Evolutionary conservation across 2,888 invertebrate genomes (phyloP).

Genomic region (Melieria picta): DNA sequence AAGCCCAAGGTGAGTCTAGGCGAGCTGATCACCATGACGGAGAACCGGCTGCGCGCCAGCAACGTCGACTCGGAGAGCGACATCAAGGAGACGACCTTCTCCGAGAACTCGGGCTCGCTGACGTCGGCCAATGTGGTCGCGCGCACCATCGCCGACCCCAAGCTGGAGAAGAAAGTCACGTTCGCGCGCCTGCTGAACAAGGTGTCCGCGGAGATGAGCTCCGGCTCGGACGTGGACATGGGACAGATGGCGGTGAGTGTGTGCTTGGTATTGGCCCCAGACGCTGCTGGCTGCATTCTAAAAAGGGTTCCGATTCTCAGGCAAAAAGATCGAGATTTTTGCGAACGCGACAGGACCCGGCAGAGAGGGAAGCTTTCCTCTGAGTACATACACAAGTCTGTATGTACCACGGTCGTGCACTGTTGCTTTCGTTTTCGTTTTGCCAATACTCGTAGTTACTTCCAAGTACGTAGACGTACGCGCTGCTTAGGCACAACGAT

Average conservation of each 20-base stretch:
- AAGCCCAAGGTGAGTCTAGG: slow-evolving; percentile 71
- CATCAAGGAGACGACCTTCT: slow-evolving; percentile 73
- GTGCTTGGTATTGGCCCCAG: neutral
- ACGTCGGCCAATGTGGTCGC: slow-evolving; percentile 68
- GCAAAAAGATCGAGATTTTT: slow-evolving; percentile 43
- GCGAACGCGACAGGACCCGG: slow-evolving; percentile 35
- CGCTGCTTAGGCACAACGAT: too few relatives aligned
- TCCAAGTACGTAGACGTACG: too few relatives aligned
- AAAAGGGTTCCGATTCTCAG: slow-evolving; percentile 45
- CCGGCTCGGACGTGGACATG: slow-evolving; percentile 76
- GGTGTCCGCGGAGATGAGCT: slow-evolving; percentile 82
- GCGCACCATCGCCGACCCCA: slow-evolving; percentile 71
- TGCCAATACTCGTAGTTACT: too few relatives aligned
- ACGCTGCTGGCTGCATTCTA: neutral
- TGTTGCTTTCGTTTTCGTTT: too few relatives aligned
- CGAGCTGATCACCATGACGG: slow-evolving; percentile 79
- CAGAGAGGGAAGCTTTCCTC: slow-evolving; percentile 45
- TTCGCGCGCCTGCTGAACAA: slow-evolving; percentile 79
- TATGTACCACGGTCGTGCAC: too few relatives aligned
- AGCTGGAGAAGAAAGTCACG: slow-evolving; percentile 81
- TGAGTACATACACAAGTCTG: slow-evolving; percentile 18
- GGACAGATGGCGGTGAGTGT: slow-evolving; percentile 42
- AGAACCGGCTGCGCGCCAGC: slow-evolving; percentile 69
- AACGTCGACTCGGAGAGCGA: slow-evolving; percentile 67
- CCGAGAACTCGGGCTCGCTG: slow-evolving; percentile 67